Evolutionary conservation across 2,113 vertebrate species (phyloP), one percentile per base, ranked within the genome.

Genomic region (Ageneiosus marmoratus): DNA sequence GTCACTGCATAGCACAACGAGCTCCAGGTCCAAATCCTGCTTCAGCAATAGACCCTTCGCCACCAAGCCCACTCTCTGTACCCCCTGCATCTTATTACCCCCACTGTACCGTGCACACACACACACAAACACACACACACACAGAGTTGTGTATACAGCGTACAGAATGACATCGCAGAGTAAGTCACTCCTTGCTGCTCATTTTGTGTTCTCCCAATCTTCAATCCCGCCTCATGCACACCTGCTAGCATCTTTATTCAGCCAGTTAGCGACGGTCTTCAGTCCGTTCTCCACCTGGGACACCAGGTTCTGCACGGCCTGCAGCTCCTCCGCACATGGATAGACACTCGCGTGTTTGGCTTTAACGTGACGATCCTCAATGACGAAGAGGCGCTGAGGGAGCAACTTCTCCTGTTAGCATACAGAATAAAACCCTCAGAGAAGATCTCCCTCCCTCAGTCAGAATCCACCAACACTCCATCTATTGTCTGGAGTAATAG

Each of bases 321-420:
- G 96, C 87, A 99, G 93, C 79, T 99, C 96, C 88, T 97, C 96
- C 83, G 97, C 92, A 0, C 96, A 95, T 0, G 98, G 98, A 85
- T 99, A 99, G n/a, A 99, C 95, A 12, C 96, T 95, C 22, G 96
- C 94, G 88, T 99, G 98, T 81, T 98, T 99, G 82, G 96, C 96
- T 95, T 98, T 97, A 70, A 99, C 94, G 0, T 97, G 96, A n/a
- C 96, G 97, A 86, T 99, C 98, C 41, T 97, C 96, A 6, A 95
- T 96, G 58, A 96, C 91, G 72, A 97, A 96, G 70, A 97, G 91
- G 88, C 96, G 92, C 81, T 94, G 91, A 0, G 94, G 95, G 20
- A 94, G 93, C 91, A 41, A 89, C 86, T 89, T 92, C 78, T 15
- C 56, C 70, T 74, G 18, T 75, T 50, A 81, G 10, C 22, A 29